Conservation (phyloP, 2,797 vertebrate species). For the Tympanoctomys barrerae region DNA sequence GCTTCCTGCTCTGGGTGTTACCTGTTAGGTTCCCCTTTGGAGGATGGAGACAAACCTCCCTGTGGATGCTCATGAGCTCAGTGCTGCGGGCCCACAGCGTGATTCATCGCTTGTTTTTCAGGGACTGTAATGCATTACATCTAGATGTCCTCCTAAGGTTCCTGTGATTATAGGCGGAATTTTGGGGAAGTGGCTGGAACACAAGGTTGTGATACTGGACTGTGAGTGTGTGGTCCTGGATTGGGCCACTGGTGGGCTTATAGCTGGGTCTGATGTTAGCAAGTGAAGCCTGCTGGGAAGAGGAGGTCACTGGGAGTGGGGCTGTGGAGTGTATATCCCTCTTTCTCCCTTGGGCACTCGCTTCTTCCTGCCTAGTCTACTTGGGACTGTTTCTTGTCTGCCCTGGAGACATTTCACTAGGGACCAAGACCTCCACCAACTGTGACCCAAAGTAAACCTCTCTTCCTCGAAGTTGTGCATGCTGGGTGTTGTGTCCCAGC, state of each 20-base stretch:
- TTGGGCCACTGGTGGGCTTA: background rate
- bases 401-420: background rate
- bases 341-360: background rate
- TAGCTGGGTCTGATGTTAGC: background rate
- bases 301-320: background rate
- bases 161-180: background rate
- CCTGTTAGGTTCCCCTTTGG: background rate
- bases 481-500: background rate
- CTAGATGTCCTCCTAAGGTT: background rate
- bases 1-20: background rate
- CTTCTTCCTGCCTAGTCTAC: background rate
- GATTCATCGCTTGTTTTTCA: background rate
- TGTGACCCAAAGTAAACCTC: background rate
- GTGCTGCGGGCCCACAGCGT: fast-evolving
- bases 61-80: background rate
- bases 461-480: background rate
- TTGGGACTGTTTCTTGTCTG: background rate
- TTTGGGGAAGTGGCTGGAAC: background rate
- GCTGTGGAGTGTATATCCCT: background rate
- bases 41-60: too few species aligned
- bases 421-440: background rate
- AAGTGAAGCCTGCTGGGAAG: background rate
- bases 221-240: background rate
- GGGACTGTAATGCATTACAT: background rate
- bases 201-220: background rate